phyloP scores from a whole-genome alignment of 2,113 vertebrate species.

The Pithys albifrons region DNA sequence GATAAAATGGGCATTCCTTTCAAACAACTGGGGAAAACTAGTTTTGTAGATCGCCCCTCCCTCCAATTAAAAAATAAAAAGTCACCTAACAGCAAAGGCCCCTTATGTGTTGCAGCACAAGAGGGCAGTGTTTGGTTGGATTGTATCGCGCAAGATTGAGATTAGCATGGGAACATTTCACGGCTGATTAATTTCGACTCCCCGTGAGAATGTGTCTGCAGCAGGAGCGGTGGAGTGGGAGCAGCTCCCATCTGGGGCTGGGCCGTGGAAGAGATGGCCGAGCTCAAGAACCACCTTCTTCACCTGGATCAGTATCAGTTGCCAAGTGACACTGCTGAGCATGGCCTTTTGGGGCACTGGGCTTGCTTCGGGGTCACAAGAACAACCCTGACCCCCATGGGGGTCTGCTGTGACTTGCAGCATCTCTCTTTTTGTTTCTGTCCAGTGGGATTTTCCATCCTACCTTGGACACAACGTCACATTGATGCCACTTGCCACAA shows the following conservation, averaged over 20 bases:
- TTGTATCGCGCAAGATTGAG: conserved; percentile 42
- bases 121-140: conserved; percentile 79
- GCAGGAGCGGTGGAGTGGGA: not conserved
- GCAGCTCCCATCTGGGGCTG: not conserved
- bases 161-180: conserved; percentile 12
- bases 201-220: not conserved
- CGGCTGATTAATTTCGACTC: not conserved
- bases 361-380: not conserved
- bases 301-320: not conserved
- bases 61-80: not conserved
- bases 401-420: not conserved
- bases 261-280: not conserved
- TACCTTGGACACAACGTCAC: not conserved
- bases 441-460: not conserved
- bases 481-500: not conserved
- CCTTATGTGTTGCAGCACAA: conserved; percentile 70
- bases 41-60: not conserved
- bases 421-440: not conserved
- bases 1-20: not conserved
- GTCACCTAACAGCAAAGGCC: not conserved
- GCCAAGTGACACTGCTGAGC: not conserved
- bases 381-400: not conserved
- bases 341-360: not conserved
- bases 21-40: not conserved
- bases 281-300: not conserved